Percentiles rank a stretch among this genome's conserved stretches.
phyloP scores from a whole-genome alignment of 2,888 invertebrate genomes.

The Carcina quercana region DNA sequence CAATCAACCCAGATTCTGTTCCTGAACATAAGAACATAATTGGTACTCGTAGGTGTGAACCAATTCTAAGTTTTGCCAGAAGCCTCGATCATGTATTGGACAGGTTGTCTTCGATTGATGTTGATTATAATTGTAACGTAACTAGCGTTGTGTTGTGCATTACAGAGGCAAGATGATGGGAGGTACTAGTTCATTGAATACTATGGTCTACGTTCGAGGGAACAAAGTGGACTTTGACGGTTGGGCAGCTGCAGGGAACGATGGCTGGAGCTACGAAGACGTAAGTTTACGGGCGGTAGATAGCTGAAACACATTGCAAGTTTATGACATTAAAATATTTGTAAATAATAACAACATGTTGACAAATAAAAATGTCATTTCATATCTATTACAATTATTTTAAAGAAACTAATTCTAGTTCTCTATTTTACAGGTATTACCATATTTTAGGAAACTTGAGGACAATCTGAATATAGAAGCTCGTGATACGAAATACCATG shows the following conservation, averaged over 20 bases:
- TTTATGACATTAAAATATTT: too few relatives aligned
- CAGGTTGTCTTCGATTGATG: too few relatives aligned
- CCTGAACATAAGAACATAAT: too few relatives aligned
- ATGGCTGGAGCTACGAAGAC: slow-evolving; percentile 76
- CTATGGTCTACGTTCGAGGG: slow-evolving; percentile 76
- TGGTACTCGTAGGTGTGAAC: too few relatives aligned
- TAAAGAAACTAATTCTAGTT: too few relatives aligned
- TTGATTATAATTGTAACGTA: too few relatives aligned
- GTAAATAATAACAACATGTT: too few relatives aligned
- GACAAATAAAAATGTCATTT: background rate
- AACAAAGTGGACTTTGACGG: slow-evolving; percentile 74
- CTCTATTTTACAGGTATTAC: slow-evolving; percentile 63
- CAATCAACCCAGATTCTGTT: too few relatives aligned
- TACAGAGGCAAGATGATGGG: slow-evolving; percentile 78
- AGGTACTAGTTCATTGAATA: slow-evolving; percentile 78
- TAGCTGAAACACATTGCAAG: too few relatives aligned
- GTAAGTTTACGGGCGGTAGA: slow-evolving; percentile 28
- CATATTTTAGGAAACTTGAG: slow-evolving; percentile 80
- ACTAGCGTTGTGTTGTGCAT: too few relatives aligned
- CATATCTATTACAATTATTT: background rate
- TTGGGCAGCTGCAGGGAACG: slow-evolving; percentile 76
- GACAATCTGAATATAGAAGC: slow-evolving; percentile 68
- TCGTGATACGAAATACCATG: slow-evolving; percentile 71
- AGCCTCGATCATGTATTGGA: too few relatives aligned
- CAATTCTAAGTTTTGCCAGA: too few relatives aligned